Conservation (phyloP, 1,140 invertebrate genomes). For the Drosophila dunni region DNA sequence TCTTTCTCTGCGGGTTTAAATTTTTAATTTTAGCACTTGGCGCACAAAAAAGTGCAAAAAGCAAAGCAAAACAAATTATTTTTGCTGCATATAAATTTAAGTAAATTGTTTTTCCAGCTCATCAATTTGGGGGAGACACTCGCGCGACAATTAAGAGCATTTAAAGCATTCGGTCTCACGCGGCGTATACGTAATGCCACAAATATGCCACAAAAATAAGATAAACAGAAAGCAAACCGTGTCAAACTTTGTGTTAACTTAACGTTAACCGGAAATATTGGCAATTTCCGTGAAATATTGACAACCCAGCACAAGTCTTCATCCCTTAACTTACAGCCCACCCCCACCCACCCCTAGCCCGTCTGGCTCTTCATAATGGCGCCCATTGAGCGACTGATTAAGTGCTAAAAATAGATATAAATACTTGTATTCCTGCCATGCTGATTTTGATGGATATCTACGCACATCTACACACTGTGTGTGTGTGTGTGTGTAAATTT, state of each 20-base stretch:
- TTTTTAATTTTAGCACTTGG: constrained; percentile 40
- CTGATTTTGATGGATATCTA: constrained; percentile 42
- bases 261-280: constrained; percentile 81
- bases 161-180: constrained; percentile 34
- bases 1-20: constrained; percentile 24
- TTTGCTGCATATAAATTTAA: constrained; percentile 59
- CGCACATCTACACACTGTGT: constrained; percentile 23
- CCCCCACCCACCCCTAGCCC: not conserved
- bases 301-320: constrained; percentile 15
- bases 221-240: not conserved
- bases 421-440: constrained; percentile 38
- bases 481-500: constrained; percentile 47
- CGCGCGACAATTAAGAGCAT: constrained; percentile 66
- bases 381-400: constrained; percentile 72
- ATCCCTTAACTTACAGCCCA: too few relatives aligned
- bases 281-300: constrained; percentile 78
- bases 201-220: constrained; percentile 42
- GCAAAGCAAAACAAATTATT: constrained; percentile 13
- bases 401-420: constrained; percentile 80
- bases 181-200: constrained; percentile 60
- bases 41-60: constrained; percentile 11
- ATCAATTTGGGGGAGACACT: constrained; percentile 55
- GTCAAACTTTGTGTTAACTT: constrained; percentile 34
- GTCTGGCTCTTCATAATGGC: constrained; percentile 51
- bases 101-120: constrained; percentile 71